These are phyloP conservation scores for Meganola albula DNA, from an alignment of 2,888 invertebrate genomes.

Conservation along the genomic window DNA sequence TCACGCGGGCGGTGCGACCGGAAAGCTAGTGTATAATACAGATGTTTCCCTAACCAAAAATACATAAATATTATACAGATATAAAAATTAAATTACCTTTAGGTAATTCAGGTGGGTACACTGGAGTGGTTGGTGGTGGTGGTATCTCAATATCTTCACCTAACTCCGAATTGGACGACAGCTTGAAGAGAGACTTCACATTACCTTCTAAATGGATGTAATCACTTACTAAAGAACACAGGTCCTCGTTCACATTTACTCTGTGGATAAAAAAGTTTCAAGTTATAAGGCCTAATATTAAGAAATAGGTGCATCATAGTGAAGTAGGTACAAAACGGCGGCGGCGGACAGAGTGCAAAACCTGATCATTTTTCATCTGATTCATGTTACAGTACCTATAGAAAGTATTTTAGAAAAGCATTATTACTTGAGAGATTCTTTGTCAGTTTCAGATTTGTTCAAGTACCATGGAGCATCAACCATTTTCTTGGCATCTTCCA, in stretches of 20 bases:
- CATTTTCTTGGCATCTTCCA: slow-evolving; percentile 50
- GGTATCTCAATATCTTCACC: slow-evolving; percentile 56
- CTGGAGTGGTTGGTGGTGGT: slow-evolving; percentile 47
- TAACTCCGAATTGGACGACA: slow-evolving; percentile 47
- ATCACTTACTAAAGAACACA: slow-evolving; percentile 50
- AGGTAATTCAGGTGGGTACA: slow-evolving; percentile 56
- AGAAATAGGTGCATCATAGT: too few species aligned
- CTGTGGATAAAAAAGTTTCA: slow-evolving; percentile 33
- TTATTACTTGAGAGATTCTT: slow-evolving; percentile 51
- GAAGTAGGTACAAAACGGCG: too few species aligned
- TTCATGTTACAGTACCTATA: too few species aligned
- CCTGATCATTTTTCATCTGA: too few species aligned
- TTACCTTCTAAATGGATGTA: slow-evolving; percentile 63
- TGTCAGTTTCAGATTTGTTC: slow-evolving; percentile 37
- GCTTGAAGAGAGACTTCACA: slow-evolving; percentile 40
- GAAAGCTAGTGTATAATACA: too few species aligned
- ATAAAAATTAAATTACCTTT: slow-evolving; percentile 44
- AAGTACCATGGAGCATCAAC: slow-evolving; percentile 56
- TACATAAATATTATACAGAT: too few species aligned
- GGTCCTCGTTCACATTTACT: slow-evolving; percentile 54
- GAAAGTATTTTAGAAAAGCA: too few species aligned
- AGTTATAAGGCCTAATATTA: background rate
- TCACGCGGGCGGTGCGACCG: too few species aligned
- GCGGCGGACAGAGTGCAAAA: too few species aligned
- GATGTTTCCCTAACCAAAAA: too few species aligned